Evolutionary conservation across 1,140 invertebrate genomes (phyloP).

Genomic region (roundworm (Caenorhabditis elegans)): DNA sequence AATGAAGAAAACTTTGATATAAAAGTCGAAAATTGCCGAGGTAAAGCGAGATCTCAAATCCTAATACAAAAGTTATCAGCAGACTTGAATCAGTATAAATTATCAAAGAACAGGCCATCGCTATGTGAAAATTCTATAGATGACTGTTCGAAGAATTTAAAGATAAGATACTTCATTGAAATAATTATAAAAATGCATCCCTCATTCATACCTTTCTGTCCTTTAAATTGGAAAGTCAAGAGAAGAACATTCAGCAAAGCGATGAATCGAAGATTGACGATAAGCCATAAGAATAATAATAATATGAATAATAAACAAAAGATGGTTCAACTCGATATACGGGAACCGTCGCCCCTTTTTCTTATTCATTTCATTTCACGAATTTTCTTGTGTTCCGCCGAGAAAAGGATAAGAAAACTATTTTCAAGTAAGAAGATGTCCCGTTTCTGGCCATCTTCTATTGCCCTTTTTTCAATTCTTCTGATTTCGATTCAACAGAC

Average conservation of each 20-base stretch:
- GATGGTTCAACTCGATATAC: neutral
- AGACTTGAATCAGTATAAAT: too few relatives aligned
- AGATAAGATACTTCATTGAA: too few relatives aligned
- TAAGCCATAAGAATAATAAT: constrained; percentile 22
- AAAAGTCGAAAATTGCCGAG: too few relatives aligned
- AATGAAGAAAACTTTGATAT: too few relatives aligned
- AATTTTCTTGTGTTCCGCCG: neutral
- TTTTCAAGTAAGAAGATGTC: neutral
- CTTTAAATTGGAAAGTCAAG: too few relatives aligned
- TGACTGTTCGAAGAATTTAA: too few relatives aligned
- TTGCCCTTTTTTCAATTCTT: neutral
- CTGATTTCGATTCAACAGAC: neutral
- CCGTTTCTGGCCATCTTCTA: neutral
- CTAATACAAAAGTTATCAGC: too few relatives aligned
- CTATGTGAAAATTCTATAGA: too few relatives aligned
- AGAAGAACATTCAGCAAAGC: neutral
- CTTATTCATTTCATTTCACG: neutral
- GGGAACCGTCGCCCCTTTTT: constrained; percentile 3
- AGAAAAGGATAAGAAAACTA: neutral
- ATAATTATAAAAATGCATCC: too few relatives aligned
- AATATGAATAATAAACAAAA: constrained; percentile 30
- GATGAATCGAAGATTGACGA: constrained; percentile 25
- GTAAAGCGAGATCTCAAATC: too few relatives aligned
- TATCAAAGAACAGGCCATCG: too few relatives aligned
- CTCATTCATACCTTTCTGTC: too few relatives aligned